A percentile compares a stretch with the other conserved stretches of the same genome.
These are phyloP conservation scores for Epiblema foenella DNA, from an alignment of 2,888 invertebrate species.

Conservation along the genomic window DNA sequence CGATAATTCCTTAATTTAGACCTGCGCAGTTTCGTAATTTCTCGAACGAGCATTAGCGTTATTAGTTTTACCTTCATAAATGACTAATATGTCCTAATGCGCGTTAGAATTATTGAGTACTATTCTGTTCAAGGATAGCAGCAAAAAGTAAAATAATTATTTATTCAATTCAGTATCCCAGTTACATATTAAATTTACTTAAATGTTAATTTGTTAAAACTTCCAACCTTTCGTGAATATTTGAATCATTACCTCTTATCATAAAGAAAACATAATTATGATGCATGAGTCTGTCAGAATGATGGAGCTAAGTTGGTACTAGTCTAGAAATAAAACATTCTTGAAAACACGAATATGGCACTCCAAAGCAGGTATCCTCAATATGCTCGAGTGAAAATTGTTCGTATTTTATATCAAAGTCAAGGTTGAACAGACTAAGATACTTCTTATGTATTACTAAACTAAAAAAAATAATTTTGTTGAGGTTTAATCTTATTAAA, in stretches of 20 bases:
- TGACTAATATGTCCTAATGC: no score
- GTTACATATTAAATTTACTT: no score
- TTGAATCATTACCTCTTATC: neutral
- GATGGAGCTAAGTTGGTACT: conserved; percentile 15
- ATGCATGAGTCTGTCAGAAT: conserved; percentile 13
- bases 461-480: neutral
- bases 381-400: neutral
- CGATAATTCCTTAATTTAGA: no score
- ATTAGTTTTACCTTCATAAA: no score
- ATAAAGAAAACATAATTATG: conserved; percentile 11
- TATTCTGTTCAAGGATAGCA: neutral
- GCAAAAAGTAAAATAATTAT: neutral
- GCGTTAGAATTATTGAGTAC: neutral
- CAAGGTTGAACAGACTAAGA: no score
- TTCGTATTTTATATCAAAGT: no score
- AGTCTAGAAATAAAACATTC: neutral
- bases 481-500: no score
- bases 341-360: neutral
- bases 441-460: neutral
- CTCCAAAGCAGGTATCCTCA: no score
- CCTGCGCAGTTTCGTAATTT: no score
- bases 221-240: neutral
- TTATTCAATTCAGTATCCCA: neutral
- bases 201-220: no score
- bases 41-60: no score